Percentiles rank a stretch among this genome's conserved stretches.
Evolutionary conservation across 2,113 vertebrate species (phyloP).

Genomic region (Zosterops hypoxanthus): DNA sequence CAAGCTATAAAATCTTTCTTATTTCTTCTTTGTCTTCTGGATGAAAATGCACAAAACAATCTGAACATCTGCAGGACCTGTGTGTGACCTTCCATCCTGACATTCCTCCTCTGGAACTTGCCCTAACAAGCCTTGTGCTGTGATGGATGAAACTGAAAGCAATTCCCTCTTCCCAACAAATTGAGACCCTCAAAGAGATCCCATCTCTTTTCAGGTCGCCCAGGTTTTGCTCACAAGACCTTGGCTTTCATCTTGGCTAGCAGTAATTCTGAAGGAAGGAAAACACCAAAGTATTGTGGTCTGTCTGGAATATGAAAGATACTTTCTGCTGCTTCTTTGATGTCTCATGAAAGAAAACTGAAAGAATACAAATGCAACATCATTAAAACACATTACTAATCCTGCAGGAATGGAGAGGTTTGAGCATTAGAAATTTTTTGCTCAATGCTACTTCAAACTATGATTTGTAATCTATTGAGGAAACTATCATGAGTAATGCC

Average conservation of each 20-base stretch:
- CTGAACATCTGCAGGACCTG: not conserved
- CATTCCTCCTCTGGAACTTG: not conserved
- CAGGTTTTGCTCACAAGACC: slow-evolving; percentile 25
- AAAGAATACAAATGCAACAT: slow-evolving; percentile 8
- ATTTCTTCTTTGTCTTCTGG: not conserved
- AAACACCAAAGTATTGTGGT: not conserved
- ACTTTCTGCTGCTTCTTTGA: slow-evolving; percentile 35
- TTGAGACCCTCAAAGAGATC: not conserved
- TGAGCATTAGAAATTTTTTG: not conserved
- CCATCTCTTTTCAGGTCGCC: slow-evolving; percentile 30
- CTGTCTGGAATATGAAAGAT: slow-evolving; percentile 26
- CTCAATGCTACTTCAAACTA: not conserved
- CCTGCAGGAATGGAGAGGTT: not conserved
- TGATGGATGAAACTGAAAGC: not conserved
- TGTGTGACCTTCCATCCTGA: not conserved
- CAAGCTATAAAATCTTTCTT: not conserved
- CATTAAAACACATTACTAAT: slow-evolving; percentile 18
- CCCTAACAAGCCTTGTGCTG: not conserved
- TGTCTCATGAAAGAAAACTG: slow-evolving; percentile 32
- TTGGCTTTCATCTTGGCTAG: slow-evolving; percentile 62
- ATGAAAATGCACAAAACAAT: not conserved
- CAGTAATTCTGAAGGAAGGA: slow-evolving; percentile 20
- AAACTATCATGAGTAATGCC: not conserved
- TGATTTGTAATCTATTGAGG: not conserved
- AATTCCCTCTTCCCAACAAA: slow-evolving; percentile 29